A percentile compares a stretch with the other conserved stretches of the same genome.
Conservation (phyloP, 2,888 invertebrate genomes). For the Galerucella pusilla region DNA sequence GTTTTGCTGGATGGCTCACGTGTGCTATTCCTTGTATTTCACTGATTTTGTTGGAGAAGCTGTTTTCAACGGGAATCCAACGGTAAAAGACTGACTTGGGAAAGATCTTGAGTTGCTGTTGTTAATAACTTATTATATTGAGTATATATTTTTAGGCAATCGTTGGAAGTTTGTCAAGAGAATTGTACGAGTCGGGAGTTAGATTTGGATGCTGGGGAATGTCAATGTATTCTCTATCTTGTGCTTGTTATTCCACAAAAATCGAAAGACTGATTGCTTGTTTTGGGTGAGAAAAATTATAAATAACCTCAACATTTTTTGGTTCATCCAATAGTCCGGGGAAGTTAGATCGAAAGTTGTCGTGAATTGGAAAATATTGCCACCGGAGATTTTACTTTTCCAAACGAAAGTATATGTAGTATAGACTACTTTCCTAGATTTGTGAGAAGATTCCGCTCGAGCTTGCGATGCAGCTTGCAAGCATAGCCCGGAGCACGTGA, state of each 20-base stretch:
- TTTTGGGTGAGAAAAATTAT: slow-evolving; percentile 68
- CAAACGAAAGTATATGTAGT: no score
- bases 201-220: slow-evolving; percentile 97
- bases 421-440: no score
- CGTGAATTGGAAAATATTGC: no score
- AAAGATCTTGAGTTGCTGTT: not conserved
- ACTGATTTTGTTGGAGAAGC: slow-evolving; percentile 96
- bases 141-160: slow-evolving; percentile 70
- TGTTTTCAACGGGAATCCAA: slow-evolving; percentile 89
- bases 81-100: slow-evolving; percentile 64
- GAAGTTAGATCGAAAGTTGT: no score
- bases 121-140: not conserved
- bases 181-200: slow-evolving; percentile 89
- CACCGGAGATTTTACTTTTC: no score
- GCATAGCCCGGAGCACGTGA: no score
- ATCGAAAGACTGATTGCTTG: slow-evolving; percentile 88
- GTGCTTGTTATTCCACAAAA: slow-evolving; percentile 89
- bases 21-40: slow-evolving; percentile 95
- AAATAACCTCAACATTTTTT: not conserved
- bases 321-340: no score
- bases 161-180: slow-evolving; percentile 72
- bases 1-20: slow-evolving; percentile 98
- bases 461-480: no score
- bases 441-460: no score
- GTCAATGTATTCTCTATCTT: slow-evolving; percentile 95